A percentile compares a stretch with the other conserved stretches of the same genome.
Evolutionary conservation across 2,888 invertebrate species (phyloP).

Genomic region (Dynastes hyllus): DNA sequence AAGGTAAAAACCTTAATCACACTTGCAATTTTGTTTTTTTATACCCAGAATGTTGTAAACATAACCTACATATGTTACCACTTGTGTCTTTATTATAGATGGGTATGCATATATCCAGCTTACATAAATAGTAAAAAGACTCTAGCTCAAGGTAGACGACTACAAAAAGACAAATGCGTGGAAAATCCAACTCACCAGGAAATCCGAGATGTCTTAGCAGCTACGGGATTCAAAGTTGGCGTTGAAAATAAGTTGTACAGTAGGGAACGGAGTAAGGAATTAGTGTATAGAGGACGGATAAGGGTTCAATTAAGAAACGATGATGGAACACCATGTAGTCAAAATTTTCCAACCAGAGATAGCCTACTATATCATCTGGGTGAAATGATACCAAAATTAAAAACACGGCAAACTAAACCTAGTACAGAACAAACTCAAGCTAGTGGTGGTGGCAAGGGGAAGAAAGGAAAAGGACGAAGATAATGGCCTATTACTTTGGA

Average conservation of each 20-base stretch:
- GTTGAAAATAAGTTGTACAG: constrained; percentile 96
- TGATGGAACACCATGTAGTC: constrained; percentile 84
- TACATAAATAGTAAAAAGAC: constrained; percentile 97
- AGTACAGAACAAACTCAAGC: constrained; percentile 63
- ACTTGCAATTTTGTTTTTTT: not conserved
- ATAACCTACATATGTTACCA: not conserved
- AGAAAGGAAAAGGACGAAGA: constrained; percentile 64
- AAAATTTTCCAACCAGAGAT: constrained; percentile 83
- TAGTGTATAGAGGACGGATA: constrained; percentile 88
- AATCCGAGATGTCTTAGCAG: constrained; percentile 92
- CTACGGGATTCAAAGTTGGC: constrained; percentile 88
- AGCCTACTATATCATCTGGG: constrained; percentile 85
- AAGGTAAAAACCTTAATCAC: constrained; percentile 72
- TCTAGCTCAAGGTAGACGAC: constrained; percentile 88
- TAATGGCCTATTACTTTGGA: constrained; percentile 31
- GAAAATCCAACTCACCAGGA: constrained; percentile 97
- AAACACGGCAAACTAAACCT: constrained; percentile 80
- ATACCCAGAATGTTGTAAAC: too few relatives aligned
- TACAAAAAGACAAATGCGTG: constrained; percentile 89
- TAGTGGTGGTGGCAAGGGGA: constrained; percentile 59
- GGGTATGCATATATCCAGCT: constrained; percentile 98
- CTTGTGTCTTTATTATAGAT: constrained; percentile 74
- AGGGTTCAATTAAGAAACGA: constrained; percentile 94
- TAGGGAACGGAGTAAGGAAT: constrained; percentile 93
- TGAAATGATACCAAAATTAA: constrained; percentile 92